phyloP scores from a whole-genome alignment of 2,113 vertebrate species.

The Dryoscopus gambensis region DNA sequence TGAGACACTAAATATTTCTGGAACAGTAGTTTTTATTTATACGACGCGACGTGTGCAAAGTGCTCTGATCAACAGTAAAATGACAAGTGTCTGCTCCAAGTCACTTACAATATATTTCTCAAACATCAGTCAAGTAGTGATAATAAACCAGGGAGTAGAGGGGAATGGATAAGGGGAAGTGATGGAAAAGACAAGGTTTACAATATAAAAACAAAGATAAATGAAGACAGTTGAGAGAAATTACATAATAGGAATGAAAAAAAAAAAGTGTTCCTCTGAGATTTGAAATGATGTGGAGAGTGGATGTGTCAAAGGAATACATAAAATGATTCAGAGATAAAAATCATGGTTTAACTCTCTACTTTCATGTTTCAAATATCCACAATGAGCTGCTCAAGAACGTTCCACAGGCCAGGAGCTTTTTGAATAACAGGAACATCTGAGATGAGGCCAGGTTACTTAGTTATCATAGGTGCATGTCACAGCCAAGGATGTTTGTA shows the following conservation, averaged over 20 bases:
- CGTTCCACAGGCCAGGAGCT: neutral
- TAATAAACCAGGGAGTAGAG: neutral
- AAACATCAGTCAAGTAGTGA: neutral
- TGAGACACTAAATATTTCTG: slow-evolving; percentile 3
- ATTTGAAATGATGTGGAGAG: neutral
- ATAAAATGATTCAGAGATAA: neutral
- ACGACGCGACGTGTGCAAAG: neutral
- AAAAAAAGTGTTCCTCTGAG: neutral
- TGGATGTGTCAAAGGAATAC: slow-evolving; percentile 10
- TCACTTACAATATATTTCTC: neutral
- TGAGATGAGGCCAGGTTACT: neutral
- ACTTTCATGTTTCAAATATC: neutral
- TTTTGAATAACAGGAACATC: neutral
- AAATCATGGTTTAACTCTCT: neutral
- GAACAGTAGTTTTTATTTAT: slow-evolving; percentile 12
- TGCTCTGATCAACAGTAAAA: neutral
- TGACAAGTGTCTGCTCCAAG: neutral
- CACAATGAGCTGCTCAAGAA: neutral
- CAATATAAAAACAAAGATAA: neutral
- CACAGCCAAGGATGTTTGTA: neutral
- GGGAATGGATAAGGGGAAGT: neutral
- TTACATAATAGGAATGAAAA: neutral
- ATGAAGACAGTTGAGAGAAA: neutral
- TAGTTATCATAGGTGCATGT: neutral
- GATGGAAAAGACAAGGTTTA: neutral